A percentile compares a stretch with the other conserved stretches of the same genome.
These are phyloP conservation scores for Mesitornis unicolor DNA, from an alignment of 2,113 vertebrate genomes.

Conservation along the genomic window DNA sequence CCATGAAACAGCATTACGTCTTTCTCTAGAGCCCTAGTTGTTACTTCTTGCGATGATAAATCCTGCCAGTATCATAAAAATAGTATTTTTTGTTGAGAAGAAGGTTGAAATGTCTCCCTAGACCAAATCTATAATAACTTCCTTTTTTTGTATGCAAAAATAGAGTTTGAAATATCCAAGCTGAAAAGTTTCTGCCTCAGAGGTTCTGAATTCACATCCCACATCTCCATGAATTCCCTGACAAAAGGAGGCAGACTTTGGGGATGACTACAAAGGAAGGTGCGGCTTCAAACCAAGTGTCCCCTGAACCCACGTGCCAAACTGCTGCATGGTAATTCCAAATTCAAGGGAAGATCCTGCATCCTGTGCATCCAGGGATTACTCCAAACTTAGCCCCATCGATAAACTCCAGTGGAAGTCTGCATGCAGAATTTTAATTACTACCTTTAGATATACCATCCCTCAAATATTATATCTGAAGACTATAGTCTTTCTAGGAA, in stretches of 20 bases:
- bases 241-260: background rate
- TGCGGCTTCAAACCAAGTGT: background rate
- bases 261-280: background rate
- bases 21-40: background rate
- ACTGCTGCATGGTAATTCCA: background rate
- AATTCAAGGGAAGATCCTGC: background rate
- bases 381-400: background rate
- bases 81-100: background rate
- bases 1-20: background rate
- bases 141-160: background rate
- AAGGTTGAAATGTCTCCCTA: background rate
- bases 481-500: background rate
- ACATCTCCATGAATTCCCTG: background rate
- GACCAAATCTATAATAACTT: background rate
- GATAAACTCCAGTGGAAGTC: background rate
- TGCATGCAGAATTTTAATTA: background rate
- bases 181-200: background rate
- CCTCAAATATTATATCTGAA: background rate
- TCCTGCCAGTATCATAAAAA: background rate
- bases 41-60: background rate
- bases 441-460: background rate
- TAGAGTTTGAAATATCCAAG: background rate
- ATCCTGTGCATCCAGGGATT: background rate
- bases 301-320: background rate
- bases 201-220: background rate